Base-by-base conservation (phyloP, 2,113 vertebrate genomes). In the Okapia johnstoni region DNA sequence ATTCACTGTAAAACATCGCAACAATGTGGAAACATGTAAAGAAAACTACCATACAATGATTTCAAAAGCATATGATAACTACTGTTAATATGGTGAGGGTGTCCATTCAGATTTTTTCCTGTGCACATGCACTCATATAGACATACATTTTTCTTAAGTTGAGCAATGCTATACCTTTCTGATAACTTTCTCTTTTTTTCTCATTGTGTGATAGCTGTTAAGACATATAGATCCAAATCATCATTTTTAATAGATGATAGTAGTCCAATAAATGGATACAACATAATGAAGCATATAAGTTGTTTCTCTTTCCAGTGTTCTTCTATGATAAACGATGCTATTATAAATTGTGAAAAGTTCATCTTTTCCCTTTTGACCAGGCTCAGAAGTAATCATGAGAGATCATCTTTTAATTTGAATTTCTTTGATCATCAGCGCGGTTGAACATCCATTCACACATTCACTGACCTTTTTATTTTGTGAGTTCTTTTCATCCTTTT, bases 291-390 rank as follows among this genome's bases (percentile, higher is more conserved):
- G 2, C 2, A 17, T 79, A 40, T 46, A 46, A 6, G 0, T 79
- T 70, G 19, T 58, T 90, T 66, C 6, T 70, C 19, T 58, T 90
- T 60, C 7, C 12, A 33, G 40, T 36, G 21, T 81, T 13, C 50
- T 81, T 10, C 46, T 57, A 19, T 80, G 26, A 55, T 83, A 46
- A 80, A n/a, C 2, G 55, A 61, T 57, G 19, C 7, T 50, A 50
- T n/a, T 25, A 92, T 26, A 89, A 93, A 60, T 50, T 66, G 28
- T 43, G 13, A 58, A 85, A 80, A 96, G 80, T 46, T 30, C 15
- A 85, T 79, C 50, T 80, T 96, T 95, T 94, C 33, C 33, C 36
- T 83, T 96, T 94, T 76, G 63, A 12, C 30, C 46, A 94, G 77
- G 10, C 7, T 94, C 57, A 81, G 80, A 80, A 58, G 12, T 50